Evolutionary conservation across 2,113 vertebrate genomes (phyloP).

Genomic region (Pelodiscus sinensis): DNA sequence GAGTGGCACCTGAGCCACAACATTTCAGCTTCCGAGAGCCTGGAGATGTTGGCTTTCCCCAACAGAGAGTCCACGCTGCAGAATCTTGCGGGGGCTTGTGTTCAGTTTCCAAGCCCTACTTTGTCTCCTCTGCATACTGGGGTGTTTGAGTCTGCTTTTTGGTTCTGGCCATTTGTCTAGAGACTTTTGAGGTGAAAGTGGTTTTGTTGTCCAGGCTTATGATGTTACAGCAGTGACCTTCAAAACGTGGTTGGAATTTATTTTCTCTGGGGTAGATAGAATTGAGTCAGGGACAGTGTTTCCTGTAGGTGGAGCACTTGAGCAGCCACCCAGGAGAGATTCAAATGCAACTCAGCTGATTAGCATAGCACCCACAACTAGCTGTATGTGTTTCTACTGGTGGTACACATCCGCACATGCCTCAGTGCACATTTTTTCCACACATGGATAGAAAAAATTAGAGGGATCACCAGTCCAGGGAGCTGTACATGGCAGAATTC

Average conservation of each 20-base stretch:
- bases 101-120: neutral
- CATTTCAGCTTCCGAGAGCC: neutral
- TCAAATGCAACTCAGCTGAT: too few species aligned
- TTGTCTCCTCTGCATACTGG: neutral
- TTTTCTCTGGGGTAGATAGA: neutral
- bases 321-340: too few species aligned
- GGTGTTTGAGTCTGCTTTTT: neutral
- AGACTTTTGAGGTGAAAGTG: neutral
- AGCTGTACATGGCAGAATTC: neutral
- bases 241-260: neutral
- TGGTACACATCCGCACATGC: too few species aligned
- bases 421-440: too few species aligned
- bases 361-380: too few species aligned
- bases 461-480: neutral
- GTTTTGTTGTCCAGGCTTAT: neutral
- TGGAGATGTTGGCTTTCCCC: neutral
- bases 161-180: neutral
- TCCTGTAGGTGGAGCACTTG: too few species aligned
- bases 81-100: neutral
- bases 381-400: too few species aligned
- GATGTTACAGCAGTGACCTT: neutral
- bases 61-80: neutral
- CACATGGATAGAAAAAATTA: too few species aligned
- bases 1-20: neutral
- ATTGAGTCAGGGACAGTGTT: rapidly evolving